Evolutionary conservation across 2,797 vertebrate genomes (phyloP), one percentile per base, ranked within the genome.

Genomic region (Miichthys miiuy): DNA sequence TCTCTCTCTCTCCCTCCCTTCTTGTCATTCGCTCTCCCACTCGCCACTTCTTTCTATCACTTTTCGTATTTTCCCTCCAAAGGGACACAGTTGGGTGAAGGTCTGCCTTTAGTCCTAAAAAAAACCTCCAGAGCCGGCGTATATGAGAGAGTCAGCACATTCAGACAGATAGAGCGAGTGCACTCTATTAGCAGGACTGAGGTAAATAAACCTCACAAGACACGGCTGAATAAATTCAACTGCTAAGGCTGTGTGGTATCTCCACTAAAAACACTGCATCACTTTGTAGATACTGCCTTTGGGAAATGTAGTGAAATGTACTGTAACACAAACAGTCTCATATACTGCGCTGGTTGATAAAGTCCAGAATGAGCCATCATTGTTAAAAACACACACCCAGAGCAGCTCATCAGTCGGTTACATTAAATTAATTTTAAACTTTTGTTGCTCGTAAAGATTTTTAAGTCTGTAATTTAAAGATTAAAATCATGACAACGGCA

Each of bases 131-230:
- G 76, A 87, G 91, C 82, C 67, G 21, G 30, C 34, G 8, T 71
- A 79, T 90, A 85, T 87, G 84, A 90, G 81, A 84, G 89, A 82
- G 91, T 90, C 91, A 93, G 90, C 91, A 91, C 80, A 92, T 93
- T 90, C 88, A 88, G 89, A 91, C 90, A 90, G 88, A 90, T 82
- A 87, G 82, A 89, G 88, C 87, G 72, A 91, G 87, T 89, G 89
- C 92, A 94, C 89, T 93, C 91, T 92, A 92, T 94, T 93, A 93
- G 90, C 91, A 83, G 79, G 80, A 84, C 86, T 80, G 91, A 92
- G 88, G 91, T 94, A 93, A 93, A 94, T 93, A 94, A 92, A 93
- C 92, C 92, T 90, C 89, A 81, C 81, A 91, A 88, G 88, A 89
- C 91, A 91, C 82, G 86, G 90, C 90, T 94, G 92, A 92, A 92